These are phyloP conservation scores for Cyprinus carpio DNA, from an alignment of 2,113 vertebrate species.

Conservation along the genomic window DNA sequence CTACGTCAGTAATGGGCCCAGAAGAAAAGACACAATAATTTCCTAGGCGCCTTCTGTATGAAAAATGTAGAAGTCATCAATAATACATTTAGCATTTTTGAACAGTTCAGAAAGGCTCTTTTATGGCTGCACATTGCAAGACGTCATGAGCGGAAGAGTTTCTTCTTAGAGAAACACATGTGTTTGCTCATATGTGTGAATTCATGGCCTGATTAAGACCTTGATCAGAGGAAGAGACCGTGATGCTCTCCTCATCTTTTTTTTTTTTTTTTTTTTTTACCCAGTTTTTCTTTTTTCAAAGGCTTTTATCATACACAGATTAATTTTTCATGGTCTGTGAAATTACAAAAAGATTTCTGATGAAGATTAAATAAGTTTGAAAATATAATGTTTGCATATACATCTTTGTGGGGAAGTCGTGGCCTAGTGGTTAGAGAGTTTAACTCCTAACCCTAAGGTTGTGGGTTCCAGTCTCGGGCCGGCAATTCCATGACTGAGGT, in stretches of 20 bases:
- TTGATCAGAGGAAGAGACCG: too few species aligned
- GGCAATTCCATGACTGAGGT: too few species aligned
- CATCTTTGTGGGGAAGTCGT: too few species aligned
- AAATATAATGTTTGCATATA: too few species aligned
- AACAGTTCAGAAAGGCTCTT: not conserved
- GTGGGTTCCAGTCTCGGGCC: too few species aligned
- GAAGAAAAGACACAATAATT: not conserved
- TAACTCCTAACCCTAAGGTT: too few species aligned
- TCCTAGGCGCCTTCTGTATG: not conserved
- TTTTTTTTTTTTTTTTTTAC: too few species aligned
- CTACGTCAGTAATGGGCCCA: not conserved
- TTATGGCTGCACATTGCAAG: not conserved
- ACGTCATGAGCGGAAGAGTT: not conserved
- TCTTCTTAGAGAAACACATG: not conserved
- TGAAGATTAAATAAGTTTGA: too few species aligned
- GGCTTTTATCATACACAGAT: not conserved
- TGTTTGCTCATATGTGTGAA: constrained; percentile 29
- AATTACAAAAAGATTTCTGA: too few species aligned
- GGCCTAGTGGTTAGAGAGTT: too few species aligned
- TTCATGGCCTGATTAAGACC: not conserved
- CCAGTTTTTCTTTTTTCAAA: not conserved
- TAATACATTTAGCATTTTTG: constrained; percentile 18
- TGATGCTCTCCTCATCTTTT: not conserved
- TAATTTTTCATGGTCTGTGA: not conserved
- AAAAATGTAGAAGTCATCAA: constrained; percentile 28